Evolutionary conservation across 2,797 vertebrate genomes (phyloP), one percentile per base, ranked within the genome.

Genomic region (Coccyzus lansbergi): DNA sequence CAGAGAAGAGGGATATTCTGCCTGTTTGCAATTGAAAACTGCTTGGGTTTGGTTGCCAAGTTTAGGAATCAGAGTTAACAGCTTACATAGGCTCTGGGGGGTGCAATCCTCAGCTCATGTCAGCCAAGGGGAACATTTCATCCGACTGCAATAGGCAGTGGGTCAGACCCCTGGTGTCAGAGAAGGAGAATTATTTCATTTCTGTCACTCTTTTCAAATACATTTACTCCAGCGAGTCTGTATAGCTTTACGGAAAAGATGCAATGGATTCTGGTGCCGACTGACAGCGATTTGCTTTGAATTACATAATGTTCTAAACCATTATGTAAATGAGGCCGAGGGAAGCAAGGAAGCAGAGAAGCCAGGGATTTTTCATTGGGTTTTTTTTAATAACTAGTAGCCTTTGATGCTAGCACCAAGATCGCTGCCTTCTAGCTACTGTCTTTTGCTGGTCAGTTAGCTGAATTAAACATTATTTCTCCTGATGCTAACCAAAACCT

Each of bases 61-160:
- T 91, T 96, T 74, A 83, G 82, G 93, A 95, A 94, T 96, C 95
- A 95, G 86, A 95, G 84, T 85, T 78, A 86, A 91, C 84, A 95
- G 92, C 91, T 95, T 93, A 95, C 86, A 80, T 1, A 36, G 79
- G 79, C 56, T 52, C 87, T 52, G 48, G 52, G 38, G 72, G 92
- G 71, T 86, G 74, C 89, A 95, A 90, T 88, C 85, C 87, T 94
- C 60, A 55, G 84, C 51, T 87, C 59, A 2, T 2, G 15, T 92
- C 85, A 94, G 20, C 62, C 89, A 83, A 86, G 51, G 29, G 77
- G 56, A 84, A 60, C 88, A 88, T 86, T 93, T 29, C 6, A 21
- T 76, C 60, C 60, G 28, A 31, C 62, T 82, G 77, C 79, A 70
- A 3, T 4, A 78, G 76, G 89, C 24, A 21, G 59, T 63, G 89